These are phyloP conservation scores for Bovichtus diacanthus DNA, from an alignment of 2,797 vertebrate genomes.

Conservation along the genomic window DNA sequence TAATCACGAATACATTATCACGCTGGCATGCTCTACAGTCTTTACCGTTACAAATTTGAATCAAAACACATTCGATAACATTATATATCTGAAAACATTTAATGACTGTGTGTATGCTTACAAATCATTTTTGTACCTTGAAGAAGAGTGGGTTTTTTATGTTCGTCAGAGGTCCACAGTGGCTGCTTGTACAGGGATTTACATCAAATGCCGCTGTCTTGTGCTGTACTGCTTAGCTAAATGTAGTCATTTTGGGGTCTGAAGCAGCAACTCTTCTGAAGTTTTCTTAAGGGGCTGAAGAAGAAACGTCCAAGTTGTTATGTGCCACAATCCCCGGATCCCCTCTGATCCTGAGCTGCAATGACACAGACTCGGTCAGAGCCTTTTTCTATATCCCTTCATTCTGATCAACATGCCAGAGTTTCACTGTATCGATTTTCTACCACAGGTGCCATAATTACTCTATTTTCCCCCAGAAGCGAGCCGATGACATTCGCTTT, in stretches of 20 bases:
- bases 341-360: constrained; percentile 72
- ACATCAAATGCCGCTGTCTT: constrained; percentile 42
- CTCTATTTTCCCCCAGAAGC: constrained; percentile 38
- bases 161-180: constrained; percentile 28
- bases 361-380: constrained; percentile 59
- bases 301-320: constrained; percentile 57
- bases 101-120: constrained; percentile 21
- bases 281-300: constrained; percentile 56
- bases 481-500: constrained; percentile 43
- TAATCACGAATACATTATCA: constrained; percentile 82
- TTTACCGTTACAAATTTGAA: constrained; percentile 71
- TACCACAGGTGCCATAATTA: constrained; percentile 48
- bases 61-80: constrained; percentile 54
- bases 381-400: constrained; percentile 40
- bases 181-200: constrained; percentile 37
- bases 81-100: constrained; percentile 61
- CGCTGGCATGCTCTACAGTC: constrained; percentile 59
- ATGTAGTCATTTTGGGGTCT: constrained; percentile 55
- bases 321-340: constrained; percentile 64
- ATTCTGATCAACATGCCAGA: constrained; percentile 63
- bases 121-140: constrained; percentile 23
- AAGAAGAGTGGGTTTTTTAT: constrained; percentile 12
- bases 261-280: constrained; percentile 54
- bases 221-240: constrained; percentile 26
- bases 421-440: constrained; percentile 65